phyloP scores from a whole-genome alignment of 2,113 vertebrate genomes.

The Varanus komodoensis region DNA sequence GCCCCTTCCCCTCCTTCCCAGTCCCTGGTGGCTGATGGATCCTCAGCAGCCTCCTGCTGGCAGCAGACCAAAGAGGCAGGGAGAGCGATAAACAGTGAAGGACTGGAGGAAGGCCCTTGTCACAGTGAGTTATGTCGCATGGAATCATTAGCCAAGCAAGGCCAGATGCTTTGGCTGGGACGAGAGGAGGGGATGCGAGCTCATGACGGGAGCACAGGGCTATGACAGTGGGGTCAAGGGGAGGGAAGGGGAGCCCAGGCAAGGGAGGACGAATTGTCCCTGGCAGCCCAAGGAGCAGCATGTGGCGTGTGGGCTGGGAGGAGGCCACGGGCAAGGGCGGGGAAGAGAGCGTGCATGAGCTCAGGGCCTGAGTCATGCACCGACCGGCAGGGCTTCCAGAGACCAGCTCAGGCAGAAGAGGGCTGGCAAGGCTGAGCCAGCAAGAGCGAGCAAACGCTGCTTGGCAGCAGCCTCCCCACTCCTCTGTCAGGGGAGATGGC shows the following conservation, averaged over 20 bases:
- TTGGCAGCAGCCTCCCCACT: neutral
- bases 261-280: neutral
- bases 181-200: neutral
- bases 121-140: neutral
- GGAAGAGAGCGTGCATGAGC: neutral
- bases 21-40: neutral
- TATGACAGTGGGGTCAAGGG: neutral
- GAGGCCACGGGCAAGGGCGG: neutral
- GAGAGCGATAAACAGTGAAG: slow-evolving; percentile 21
- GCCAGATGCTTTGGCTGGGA: neutral
- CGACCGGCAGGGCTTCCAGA: neutral
- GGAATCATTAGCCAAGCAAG: neutral
- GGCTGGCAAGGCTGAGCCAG: neutral
- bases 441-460: neutral
- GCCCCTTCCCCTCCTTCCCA: neutral
- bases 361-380: neutral
- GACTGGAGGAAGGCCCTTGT: slow-evolving; percentile 1
- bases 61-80: neutral
- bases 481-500: neutral
- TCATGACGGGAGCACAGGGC: neutral
- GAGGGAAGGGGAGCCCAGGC: neutral
- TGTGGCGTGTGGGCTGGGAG: neutral
- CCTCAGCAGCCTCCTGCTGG: neutral
- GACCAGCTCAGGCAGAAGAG: neutral
- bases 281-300: neutral